Evolutionary conservation across 2,113 vertebrate genomes (phyloP).

Genomic region (Scomber japonicus): DNA sequence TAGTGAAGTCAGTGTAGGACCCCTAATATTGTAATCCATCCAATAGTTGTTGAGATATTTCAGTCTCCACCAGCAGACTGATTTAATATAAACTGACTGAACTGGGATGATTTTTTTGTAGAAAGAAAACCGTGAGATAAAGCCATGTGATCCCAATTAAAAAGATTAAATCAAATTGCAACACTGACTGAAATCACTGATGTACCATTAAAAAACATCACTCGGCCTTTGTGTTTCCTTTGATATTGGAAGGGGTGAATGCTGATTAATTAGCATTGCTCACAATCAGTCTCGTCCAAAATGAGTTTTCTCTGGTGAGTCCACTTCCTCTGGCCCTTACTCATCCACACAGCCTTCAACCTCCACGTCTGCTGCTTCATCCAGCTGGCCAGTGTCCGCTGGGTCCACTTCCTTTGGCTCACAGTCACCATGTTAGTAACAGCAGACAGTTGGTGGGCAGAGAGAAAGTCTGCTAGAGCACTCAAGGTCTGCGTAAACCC

Average conservation of each 20-base stretch:
- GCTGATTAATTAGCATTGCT: constrained; percentile 1
- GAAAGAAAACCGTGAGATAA: no score
- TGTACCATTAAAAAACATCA: no score
- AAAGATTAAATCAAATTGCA: constrained; percentile 23
- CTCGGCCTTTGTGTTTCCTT: not conserved
- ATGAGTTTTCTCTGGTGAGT: constrained; percentile 23
- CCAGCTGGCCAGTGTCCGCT: constrained; percentile 49
- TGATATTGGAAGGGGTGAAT: not conserved
- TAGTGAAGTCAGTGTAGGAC: no score
- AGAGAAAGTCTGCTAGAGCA: constrained; percentile 21
- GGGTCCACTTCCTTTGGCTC: constrained; percentile 53
- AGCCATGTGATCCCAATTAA: not conserved
- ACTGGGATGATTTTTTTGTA: no score
- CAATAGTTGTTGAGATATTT: no score
- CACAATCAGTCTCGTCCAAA: constrained; percentile 2
- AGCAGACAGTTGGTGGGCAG: constrained; percentile 49
- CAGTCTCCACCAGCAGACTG: no score
- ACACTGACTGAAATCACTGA: not conserved
- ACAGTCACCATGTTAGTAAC: constrained; percentile 32
- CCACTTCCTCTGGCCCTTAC: constrained; percentile 1
- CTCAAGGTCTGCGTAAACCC: constrained; percentile 31
- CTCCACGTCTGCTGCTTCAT: constrained; percentile 17
- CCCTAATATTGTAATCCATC: no score
- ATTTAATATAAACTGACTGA: no score
- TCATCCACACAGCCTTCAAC: constrained; percentile 13